Evolutionary conservation across 2,797 vertebrate species (phyloP).

Genomic region (Poeciliopsis infans): DNA sequence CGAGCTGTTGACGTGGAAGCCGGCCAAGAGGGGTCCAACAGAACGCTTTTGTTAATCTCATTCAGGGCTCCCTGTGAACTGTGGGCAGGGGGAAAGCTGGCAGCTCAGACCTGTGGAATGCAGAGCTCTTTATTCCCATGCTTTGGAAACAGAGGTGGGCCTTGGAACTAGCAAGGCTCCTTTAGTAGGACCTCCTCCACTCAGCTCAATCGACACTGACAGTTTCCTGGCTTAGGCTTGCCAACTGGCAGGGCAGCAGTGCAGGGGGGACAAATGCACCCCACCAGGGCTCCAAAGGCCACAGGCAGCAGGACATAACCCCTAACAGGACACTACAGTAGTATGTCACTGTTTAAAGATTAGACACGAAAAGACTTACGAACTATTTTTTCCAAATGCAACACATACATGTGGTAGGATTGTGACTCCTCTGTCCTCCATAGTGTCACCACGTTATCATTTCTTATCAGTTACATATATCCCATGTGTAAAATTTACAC

Average conservation of each 20-base stretch:
- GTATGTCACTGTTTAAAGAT: conserved; percentile 54
- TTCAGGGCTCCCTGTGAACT: conserved; percentile 97
- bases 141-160: conserved; percentile 95
- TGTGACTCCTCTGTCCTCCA: background rate
- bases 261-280: conserved; percentile 82
- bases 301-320: conserved; percentile 78
- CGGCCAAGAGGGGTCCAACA: conserved; percentile 97
- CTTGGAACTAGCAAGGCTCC: conserved; percentile 89
- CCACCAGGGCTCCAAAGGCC: conserved; percentile 75
- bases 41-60: conserved; percentile 99
- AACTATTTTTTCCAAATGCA: conserved; percentile 12
- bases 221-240: conserved; percentile 93
- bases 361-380: conserved; percentile 17
- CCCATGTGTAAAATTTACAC: background rate
- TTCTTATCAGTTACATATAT: background rate
- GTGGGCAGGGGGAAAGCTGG: conserved; percentile 87
- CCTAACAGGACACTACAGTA: conserved; percentile 69
- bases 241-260: conserved; percentile 92
- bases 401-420: background rate
- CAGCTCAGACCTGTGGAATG: conserved; percentile 95
- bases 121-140: conserved; percentile 89
- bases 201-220: conserved; percentile 96
- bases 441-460: background rate
- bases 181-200: conserved; percentile 88
- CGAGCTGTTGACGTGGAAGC: conserved; percentile 99